Conservation (phyloP, 2,888 invertebrate species). For the Rambutsinella grinnellia region DNA sequence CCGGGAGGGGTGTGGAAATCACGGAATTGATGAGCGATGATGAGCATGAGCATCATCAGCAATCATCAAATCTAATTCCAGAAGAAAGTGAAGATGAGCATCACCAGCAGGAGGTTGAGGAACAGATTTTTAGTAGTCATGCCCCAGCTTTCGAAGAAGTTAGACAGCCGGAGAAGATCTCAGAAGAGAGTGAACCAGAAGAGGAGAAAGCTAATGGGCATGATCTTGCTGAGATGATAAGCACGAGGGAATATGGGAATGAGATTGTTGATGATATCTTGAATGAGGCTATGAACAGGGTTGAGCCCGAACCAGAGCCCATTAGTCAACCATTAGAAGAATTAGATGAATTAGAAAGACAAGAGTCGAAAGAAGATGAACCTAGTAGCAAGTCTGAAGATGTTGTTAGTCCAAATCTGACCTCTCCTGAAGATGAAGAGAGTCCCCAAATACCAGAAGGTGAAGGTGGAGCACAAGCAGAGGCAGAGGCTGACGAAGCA, state of each 20-base stretch:
- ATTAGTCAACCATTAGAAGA: conserved; percentile 33
- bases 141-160: neutral
- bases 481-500: conserved; percentile 72
- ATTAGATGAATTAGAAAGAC: conserved; percentile 20
- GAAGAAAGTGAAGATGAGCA: neutral
- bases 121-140: neutral
- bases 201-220: conserved; percentile 36
- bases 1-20: conserved; percentile 57
- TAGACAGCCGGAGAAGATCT: conserved; percentile 25
- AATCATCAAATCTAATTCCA: conserved; percentile 18
- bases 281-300: conserved; percentile 59
- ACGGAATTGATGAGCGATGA: conserved; percentile 54
- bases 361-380: conserved; percentile 19
- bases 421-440: conserved; percentile 42
- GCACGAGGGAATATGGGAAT: conserved; percentile 49
- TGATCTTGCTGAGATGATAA: conserved; percentile 41
- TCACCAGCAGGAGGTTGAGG: neutral
- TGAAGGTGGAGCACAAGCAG: conserved; percentile 66
- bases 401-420: neutral
- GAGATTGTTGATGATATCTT: conserved; percentile 64
- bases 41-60: conserved; percentile 23
- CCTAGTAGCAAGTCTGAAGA: conserved; percentile 42
- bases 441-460: conserved; percentile 1
- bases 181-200: conserved; percentile 36
- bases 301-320: conserved; percentile 39